These are phyloP conservation scores for Sternotherus odoratus DNA, from an alignment of 2,797 vertebrate genomes.

Conservation along the genomic window DNA sequence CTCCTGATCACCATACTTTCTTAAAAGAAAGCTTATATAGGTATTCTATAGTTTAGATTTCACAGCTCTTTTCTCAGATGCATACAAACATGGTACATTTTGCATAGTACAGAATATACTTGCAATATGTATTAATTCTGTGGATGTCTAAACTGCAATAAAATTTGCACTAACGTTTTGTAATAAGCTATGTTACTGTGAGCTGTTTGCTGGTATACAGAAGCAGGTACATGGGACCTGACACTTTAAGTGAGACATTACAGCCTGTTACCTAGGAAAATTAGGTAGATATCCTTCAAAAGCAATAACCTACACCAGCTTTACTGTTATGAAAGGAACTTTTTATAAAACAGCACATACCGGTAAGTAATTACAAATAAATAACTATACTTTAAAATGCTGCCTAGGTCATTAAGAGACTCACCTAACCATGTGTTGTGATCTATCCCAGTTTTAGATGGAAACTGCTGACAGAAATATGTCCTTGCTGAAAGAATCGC, in stretches of 20 bases:
- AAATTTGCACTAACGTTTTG: background rate
- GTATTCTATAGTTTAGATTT: background rate
- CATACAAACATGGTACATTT: background rate
- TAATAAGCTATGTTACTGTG: background rate
- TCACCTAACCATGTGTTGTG: background rate
- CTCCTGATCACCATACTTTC: background rate
- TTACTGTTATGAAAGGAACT: background rate
- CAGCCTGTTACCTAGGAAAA: background rate
- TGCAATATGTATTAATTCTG: background rate
- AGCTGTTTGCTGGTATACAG: background rate
- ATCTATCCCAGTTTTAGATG: background rate
- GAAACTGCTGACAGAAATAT: background rate
- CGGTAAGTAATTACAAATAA: background rate
- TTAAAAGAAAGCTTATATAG: background rate
- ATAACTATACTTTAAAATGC: background rate
- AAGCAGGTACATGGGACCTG: background rate
- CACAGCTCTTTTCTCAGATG: background rate
- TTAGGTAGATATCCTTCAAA: background rate
- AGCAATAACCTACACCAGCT: background rate
- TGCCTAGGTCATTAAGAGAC: rapidly evolving
- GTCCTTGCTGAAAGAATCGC: background rate
- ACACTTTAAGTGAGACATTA: background rate
- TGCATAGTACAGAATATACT: background rate
- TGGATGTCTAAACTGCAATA: background rate
- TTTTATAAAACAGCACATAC: background rate